Conservation (phyloP, 2,797 vertebrate species). For the Macrochelys suwanniensis region DNA sequence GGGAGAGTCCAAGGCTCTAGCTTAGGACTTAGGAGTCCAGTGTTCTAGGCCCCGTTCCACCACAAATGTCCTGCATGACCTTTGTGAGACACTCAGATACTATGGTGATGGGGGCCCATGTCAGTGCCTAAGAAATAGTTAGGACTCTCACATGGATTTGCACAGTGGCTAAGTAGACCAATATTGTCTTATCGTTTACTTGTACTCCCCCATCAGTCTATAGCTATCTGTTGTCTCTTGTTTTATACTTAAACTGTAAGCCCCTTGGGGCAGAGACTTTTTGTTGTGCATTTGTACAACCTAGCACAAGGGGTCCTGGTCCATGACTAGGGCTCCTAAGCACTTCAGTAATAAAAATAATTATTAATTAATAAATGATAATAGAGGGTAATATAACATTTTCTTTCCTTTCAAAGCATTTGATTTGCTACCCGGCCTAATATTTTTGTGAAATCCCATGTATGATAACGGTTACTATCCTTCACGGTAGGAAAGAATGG, state of each 20-base stretch:
- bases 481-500: neutral
- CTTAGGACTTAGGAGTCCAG: neutral
- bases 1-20: neutral
- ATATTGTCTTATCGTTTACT: neutral
- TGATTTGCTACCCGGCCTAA: neutral
- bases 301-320: neutral
- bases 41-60: neutral
- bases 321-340: neutral
- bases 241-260: neutral
- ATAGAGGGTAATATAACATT: accelerated
- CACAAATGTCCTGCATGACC: neutral
- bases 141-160: neutral
- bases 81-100: neutral
- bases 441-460: neutral
- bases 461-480: neutral
- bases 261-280: neutral
- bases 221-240: neutral
- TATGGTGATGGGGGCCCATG: neutral
- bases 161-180: neutral
- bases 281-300: neutral
- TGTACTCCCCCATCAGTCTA: neutral
- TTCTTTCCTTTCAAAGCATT: neutral
- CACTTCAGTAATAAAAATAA: neutral
- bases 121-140: neutral
- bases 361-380: too few species aligned